These are phyloP conservation scores for Chloroclysta siterata DNA, from an alignment of 2,888 invertebrate species.

Conservation along the genomic window DNA sequence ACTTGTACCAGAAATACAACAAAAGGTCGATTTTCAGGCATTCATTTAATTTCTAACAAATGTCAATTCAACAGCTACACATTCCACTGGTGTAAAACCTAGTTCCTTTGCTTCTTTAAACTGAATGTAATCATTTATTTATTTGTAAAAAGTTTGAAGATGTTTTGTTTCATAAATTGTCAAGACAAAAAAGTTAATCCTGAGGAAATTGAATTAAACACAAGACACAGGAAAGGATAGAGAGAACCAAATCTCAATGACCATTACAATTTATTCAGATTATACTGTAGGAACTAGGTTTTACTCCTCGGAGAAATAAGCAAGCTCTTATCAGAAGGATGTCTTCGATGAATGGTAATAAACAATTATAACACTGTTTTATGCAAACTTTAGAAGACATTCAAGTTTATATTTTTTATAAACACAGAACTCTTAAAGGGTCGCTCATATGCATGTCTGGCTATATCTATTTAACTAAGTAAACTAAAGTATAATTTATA, in stretches of 20 bases:
- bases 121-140: no score
- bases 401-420: no score
- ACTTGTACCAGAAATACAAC: conserved; percentile 6
- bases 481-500: no score
- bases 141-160: not conserved
- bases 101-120: conserved; percentile 4
- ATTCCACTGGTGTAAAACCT: conserved; percentile 9
- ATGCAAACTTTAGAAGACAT: not conserved
- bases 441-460: no score
- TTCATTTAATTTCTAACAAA: conserved; percentile 10
- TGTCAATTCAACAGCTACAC: conserved; percentile 13
- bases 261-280: not conserved
- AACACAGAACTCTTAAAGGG: no score
- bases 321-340: not conserved
- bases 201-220: not conserved
- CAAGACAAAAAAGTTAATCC: no score
- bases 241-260: no score
- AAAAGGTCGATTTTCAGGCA: conserved; percentile 10
- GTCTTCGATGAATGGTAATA: not conserved
- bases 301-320: not conserved
- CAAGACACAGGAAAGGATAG: not conserved
- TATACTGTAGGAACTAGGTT: conserved; percentile 9
- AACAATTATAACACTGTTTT: no score
- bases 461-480: no score
- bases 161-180: not conserved